Percentiles rank a stretch among this genome's conserved stretches.
Conservation (phyloP, 2,797 vertebrate genomes). For the Tenualosa thibaudeaui region DNA sequence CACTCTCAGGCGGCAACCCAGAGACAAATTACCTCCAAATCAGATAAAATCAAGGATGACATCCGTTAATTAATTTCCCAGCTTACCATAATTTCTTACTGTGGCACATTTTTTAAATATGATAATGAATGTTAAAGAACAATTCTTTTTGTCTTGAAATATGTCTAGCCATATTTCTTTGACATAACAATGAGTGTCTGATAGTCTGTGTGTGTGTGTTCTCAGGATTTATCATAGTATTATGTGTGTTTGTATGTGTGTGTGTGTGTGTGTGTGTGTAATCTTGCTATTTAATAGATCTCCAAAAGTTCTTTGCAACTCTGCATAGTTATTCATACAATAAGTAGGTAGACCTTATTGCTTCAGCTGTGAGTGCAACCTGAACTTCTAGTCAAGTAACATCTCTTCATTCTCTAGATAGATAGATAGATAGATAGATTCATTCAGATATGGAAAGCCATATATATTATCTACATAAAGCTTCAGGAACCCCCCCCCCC, state of each 20-base stretch:
- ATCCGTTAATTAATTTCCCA: constrained; percentile 88
- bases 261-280: background rate
- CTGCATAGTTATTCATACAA: too few species aligned
- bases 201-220: background rate
- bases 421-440: too few species aligned
- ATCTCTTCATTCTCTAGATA: background rate
- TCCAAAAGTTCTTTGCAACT: background rate
- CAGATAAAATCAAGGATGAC: constrained; percentile 86
- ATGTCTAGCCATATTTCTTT: background rate
- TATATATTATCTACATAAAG: too few species aligned
- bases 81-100: constrained; percentile 71
- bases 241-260: background rate
- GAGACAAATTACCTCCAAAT: constrained; percentile 88
- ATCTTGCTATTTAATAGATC: background rate
- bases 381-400: background rate
- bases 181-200: background rate
- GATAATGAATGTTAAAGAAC: constrained; percentile 26
- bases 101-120: constrained; percentile 55
- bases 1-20: constrained; percentile 68
- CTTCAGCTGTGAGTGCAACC: background rate
- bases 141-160: background rate
- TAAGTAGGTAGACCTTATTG: background rate
- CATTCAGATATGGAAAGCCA: too few species aligned
- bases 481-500: too few species aligned
- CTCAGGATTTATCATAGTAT: background rate